Evolutionary conservation across 2,888 invertebrate species (phyloP).

Genomic region (Creontiades dilutus): DNA sequence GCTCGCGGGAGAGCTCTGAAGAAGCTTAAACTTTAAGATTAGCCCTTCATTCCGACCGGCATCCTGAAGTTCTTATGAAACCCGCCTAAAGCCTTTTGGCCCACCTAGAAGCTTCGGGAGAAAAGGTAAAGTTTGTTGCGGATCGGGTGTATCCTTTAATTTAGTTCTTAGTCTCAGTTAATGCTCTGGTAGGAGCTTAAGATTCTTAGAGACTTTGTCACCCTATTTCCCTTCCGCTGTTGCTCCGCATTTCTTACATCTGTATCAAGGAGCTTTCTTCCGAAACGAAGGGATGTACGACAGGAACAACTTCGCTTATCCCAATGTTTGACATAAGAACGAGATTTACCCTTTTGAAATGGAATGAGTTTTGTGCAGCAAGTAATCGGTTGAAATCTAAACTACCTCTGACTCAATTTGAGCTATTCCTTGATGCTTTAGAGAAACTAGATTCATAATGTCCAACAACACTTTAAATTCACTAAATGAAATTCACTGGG

Average conservation of each 20-base stretch:
- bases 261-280: neutral
- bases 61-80: conserved; percentile 57
- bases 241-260: neutral
- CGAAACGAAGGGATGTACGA: neutral
- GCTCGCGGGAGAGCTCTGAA: neutral
- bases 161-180: conserved; percentile 51
- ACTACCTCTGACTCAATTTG: no score
- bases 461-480: no score
- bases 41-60: conserved; percentile 49
- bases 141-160: conserved; percentile 59
- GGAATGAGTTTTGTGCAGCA: no score
- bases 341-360: no score
- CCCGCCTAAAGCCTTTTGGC: conserved; percentile 50
- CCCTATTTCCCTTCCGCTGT: neutral
- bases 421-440: no score
- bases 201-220: conserved; percentile 31
- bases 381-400: no score
- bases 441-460: no score
- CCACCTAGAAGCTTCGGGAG: conserved; percentile 12
- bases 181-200: conserved; percentile 38
- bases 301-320: no score
- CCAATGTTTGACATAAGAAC: no score
- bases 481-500: no score
- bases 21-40: conserved; percentile 61
- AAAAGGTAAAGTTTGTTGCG: conserved; percentile 57